phyloP scores from a whole-genome alignment of 2,888 invertebrate genomes.

The Eilema griseolum region DNA sequence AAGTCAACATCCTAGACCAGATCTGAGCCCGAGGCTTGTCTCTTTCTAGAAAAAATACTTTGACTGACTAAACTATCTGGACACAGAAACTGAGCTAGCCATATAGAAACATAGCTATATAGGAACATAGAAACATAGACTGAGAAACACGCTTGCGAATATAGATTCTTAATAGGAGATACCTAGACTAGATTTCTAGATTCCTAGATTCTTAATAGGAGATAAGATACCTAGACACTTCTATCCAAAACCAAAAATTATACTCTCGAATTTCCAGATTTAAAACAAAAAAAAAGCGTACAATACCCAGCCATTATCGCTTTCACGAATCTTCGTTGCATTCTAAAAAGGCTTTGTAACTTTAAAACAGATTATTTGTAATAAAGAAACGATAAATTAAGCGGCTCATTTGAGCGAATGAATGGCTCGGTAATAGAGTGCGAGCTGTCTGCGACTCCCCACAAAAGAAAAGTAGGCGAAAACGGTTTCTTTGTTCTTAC shows the following conservation, averaged over 20 bases:
- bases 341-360: conserved; percentile 43
- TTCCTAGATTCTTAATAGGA: not conserved
- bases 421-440: conserved; percentile 82
- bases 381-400: conserved; percentile 80
- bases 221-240: not conserved
- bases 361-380: conserved; percentile 72
- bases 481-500: conserved; percentile 82
- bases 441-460: conserved; percentile 74
- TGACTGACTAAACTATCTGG: too few relatives aligned
- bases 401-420: conserved; percentile 82
- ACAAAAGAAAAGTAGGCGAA: conserved; percentile 81
- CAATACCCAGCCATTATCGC: conserved; percentile 15
- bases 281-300: conserved; percentile 3
- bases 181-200: too few relatives aligned
- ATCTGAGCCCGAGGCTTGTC: too few relatives aligned
- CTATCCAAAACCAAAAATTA: not conserved
- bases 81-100: too few relatives aligned
- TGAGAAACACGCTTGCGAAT: not conserved
- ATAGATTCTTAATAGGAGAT: not conserved
- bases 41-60: too few relatives aligned
- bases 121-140: too few relatives aligned
- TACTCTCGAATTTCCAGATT: not conserved
- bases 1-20: too few relatives aligned
- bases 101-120: too few relatives aligned
- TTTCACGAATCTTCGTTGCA: conserved; percentile 35